Evolutionary conservation across 2,797 vertebrate genomes (phyloP), one percentile per base, ranked within the genome.

Genomic region (Vireo griseus): DNA sequence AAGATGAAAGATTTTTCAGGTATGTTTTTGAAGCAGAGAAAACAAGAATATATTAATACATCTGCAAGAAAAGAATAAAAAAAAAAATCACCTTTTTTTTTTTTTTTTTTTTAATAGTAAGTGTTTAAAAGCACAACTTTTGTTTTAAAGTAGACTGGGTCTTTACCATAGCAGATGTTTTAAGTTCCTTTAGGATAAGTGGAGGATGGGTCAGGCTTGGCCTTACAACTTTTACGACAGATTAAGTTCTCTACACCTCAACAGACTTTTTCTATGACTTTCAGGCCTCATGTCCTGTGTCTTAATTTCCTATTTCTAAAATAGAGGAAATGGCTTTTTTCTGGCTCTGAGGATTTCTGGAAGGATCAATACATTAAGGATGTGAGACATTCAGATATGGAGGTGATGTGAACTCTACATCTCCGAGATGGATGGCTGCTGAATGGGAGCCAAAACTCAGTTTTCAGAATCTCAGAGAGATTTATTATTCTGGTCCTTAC

Each of bases 401-500:
- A 67, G 52, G 50, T 74, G 85, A 57, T 51, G 59, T 35, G 68
- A 40, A 37, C n/a, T 94, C 55, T 33, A 45, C 48, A 37, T 67
- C 31, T 78, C 26, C 0, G 22, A 82, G 81, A 92, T 45, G 87
- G 75, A 91, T 92, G 75, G 42, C 50, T 91, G 68, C 61, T 77
- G 87, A 76, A 28, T 35, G 48, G 59, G 71, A 93, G 67, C 88
- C 82, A 92, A 87, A 92, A 4, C 11, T 63, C 40, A 59, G 50
- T 39, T 92, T 93, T 79, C 67, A 77, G 57, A 91, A 59, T 44
- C 84, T 57, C 59, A 33, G 37, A 74, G 18, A 79, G n/a, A 67
- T 87, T 92, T 92, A 71, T 74, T 88, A 58, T 94, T 77, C 71
- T 87, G 55, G 20, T 87, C 48, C 59, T 76, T 79, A 71, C 73